Conservation (phyloP, 2,888 invertebrate species). For the Hofmannophila pseudospretella region DNA sequence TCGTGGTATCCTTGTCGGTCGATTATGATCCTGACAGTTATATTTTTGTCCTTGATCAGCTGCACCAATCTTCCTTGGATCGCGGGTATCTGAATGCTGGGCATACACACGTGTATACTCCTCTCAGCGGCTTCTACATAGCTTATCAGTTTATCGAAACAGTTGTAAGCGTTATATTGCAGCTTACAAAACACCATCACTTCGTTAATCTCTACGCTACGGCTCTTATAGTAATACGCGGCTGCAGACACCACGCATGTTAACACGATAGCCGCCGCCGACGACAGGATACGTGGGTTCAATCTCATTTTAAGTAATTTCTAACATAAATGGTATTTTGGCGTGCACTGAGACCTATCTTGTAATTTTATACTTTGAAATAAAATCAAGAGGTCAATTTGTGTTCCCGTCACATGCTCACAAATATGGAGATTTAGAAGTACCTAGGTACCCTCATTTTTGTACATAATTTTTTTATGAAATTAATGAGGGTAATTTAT, state of each 20-base stretch:
- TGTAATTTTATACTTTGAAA: constrained; percentile 48
- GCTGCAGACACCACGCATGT: constrained; percentile 65
- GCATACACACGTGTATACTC: constrained; percentile 65
- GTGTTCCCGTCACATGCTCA: constrained; percentile 25
- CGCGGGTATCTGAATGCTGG: constrained; percentile 66
- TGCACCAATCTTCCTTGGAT: constrained; percentile 61
- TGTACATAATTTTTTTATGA: too few relatives aligned
- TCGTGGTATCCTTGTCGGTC: constrained; percentile 59
- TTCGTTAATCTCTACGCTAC: constrained; percentile 58
- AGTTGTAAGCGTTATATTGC: constrained; percentile 63
- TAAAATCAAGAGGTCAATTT: constrained; percentile 53
- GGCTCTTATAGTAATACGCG: constrained; percentile 59
- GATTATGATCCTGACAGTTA: constrained; percentile 58
- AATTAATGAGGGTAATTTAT: too few relatives aligned
- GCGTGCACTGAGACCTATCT: constrained; percentile 39
- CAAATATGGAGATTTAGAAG: constrained; percentile 17
- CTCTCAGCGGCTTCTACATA: constrained; percentile 58
- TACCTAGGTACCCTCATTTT: constrained; percentile 41
- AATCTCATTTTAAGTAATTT: constrained; percentile 64
- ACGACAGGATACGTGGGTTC: constrained; percentile 51
- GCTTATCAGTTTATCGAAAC: constrained; percentile 65
- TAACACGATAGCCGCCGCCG: constrained; percentile 57
- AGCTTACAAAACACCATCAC: constrained; percentile 73
- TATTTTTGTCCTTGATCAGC: constrained; percentile 51
- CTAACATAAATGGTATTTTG: constrained; percentile 48